These are phyloP conservation scores for Pristionchus arcanus DNA, from an alignment of 2,888 invertebrate species.

Conservation along the genomic window DNA sequence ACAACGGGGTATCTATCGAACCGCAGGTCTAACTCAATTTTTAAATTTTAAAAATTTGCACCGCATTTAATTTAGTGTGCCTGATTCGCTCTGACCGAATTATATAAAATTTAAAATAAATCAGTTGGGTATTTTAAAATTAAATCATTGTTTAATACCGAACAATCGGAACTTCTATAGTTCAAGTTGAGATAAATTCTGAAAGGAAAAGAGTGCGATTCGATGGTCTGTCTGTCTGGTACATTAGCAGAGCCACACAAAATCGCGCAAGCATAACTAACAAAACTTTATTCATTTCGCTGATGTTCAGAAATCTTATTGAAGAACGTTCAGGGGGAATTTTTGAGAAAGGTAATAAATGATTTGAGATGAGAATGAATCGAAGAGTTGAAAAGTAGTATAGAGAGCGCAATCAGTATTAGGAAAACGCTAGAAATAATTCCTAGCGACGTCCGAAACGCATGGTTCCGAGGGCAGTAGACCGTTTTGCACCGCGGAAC, in stretches of 20 bases:
- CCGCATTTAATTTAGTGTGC: no score
- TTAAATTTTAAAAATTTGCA: no score
- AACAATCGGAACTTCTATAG: no score
- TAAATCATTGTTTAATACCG: no score
- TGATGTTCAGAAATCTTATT: not conserved
- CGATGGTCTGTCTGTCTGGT: conserved; percentile 8
- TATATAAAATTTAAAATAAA: no score
- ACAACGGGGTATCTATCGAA: no score
- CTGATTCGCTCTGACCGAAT: no score
- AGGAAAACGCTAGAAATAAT: not conserved
- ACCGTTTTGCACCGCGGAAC: conserved; percentile 59
- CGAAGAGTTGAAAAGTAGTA: not conserved
- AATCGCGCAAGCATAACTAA: conserved; percentile 40
- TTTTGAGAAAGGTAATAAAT: not conserved
- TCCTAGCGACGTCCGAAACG: conserved; percentile 62
- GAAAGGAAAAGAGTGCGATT: no score
- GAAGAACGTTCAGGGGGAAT: not conserved
- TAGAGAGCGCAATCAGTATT: not conserved
- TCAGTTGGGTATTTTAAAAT: no score
- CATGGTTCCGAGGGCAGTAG: conserved; percentile 68
- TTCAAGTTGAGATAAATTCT: no score
- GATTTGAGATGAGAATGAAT: not conserved
- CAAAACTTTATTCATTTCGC: conserved; percentile 42
- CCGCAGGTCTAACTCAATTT: no score
- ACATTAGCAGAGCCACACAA: not conserved